These are phyloP conservation scores for Phoenicopterus ruber DNA, from an alignment of 2,113 vertebrate species.

Conservation along the genomic window DNA sequence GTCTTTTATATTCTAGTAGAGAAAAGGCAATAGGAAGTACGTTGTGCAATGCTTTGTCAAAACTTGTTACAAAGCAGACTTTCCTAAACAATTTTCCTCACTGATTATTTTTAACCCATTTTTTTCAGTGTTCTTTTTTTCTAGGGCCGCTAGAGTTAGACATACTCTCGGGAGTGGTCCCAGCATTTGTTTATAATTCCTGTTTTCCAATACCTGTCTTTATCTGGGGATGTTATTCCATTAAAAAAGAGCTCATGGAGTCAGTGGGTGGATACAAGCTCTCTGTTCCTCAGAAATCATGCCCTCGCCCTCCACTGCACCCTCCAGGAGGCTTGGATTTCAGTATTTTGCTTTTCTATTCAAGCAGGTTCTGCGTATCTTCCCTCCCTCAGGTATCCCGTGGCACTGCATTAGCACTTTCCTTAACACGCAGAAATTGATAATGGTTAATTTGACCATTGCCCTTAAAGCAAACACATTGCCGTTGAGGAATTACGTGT, in stretches of 20 bases:
- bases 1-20: neutral
- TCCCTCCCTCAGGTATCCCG: neutral
- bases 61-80: neutral
- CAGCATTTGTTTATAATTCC: neutral
- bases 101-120: neutral
- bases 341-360: neutral
- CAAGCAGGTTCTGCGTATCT: neutral
- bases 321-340: neutral
- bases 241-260: rapidly evolving
- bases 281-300: neutral
- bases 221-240: neutral
- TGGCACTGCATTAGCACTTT: neutral
- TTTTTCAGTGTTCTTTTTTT: neutral
- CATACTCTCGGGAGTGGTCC: neutral
- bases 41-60: neutral
- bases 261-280: neutral
- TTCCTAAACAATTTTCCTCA: neutral
- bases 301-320: neutral
- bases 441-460: neutral
- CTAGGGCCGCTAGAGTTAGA: neutral
- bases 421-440: neutral
- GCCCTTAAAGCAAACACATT: neutral
- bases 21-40: neutral
- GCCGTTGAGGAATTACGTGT: neutral
- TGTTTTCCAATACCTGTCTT: neutral